Base-by-base conservation (phyloP, 2,888 invertebrate species). In the Aethes cnicana region DNA sequence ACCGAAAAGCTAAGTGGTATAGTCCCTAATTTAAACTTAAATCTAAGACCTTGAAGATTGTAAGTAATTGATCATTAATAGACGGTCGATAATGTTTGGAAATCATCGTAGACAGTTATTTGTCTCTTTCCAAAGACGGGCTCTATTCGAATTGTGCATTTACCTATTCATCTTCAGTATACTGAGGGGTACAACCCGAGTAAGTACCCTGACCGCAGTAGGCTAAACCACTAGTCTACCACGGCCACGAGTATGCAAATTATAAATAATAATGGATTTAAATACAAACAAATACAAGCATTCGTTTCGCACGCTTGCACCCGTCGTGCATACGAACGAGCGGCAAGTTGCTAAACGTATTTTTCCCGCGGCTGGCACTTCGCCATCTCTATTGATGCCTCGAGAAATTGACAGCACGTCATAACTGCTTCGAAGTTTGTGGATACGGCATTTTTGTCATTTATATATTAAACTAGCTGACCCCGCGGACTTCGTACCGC, bases 361-460 rank as follows among this genome's bases (percentile, higher is more conserved):
- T 72, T 70, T 68, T 68, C 66, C 58, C 60, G 55, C 56, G 39
- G 49, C 64, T 83, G 83, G 82, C 77, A 3, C 21, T n/a, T 11
- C 46, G 81, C 83, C 83, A 83, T 60, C n/a, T 49, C 58, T 66
- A 66, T 72, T 66, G 68, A 66, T 67, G 78, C 72, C 74, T 74
- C 63, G 61, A 69, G 74, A 72, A 67, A 75, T 74, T 72, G 78
- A 74, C 76, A 75, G 68, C 69, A 61, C 66, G 64, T 74, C 76
- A 73, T 78, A 75, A 66, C 39, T 33, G 32, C 4, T 4, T 32
- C n/a, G 1, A 14, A 25, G 14, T 39, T 23, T 32, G 9, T 39
- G 39, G 37, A 52, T 46, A 8, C 20, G 52, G 52, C 20, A 26
- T 18, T 42, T 17, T 7, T 5, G 1, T 33, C 5, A 3, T 6